Base-by-base conservation (phyloP, 1,140 invertebrate genomes). In the Drosophila mojavensis region DNA sequence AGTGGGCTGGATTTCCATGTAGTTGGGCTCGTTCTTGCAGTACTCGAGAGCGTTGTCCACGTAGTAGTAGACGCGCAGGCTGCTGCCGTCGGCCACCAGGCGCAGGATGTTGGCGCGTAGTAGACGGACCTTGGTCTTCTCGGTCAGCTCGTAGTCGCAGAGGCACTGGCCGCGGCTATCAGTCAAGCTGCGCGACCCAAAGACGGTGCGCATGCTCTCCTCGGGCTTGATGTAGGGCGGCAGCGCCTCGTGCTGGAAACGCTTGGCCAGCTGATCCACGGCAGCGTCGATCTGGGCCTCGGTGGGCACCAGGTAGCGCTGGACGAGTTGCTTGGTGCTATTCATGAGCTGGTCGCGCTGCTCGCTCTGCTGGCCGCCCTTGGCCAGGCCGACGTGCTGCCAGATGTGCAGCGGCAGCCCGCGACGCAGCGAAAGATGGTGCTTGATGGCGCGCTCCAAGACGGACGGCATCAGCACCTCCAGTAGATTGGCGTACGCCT, bases 401-500 rank as follows among this genome's bases (percentile, higher is more conserved):
- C 96, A 94, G 74, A 96, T 97, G 92, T 97, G 94, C 41, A 96
- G 82, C 1, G 98, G 98, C 11, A 99, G 84, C 17, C 97, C 97
- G 90, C 94, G 92, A 53, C 98, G 94, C 71, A 97, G 96, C 28
- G 95, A 94, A 0, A 95, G 70, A 93, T 97, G 95, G 72, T 95
- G 93, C 73, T 94, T 93, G 13, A 96, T 95, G 0, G 97, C 97
- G 48, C 93, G 91, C 83, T 96, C 93, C 51, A 99, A 78, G 0
- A 97, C 97, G 60, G 93, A 90, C 2, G 97, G 97, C 43, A 99
- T 71, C n/a, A 96, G 82, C 93, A 96, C 95, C 92, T 98, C 95
- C 51, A 99, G 92, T 9, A 98, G 94, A 94, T 99, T 97, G 58
- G 95, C 96, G 95, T 97, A 99, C 7, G 96, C 94, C 86, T 98